These are phyloP conservation scores for Megaceryle maxima DNA, from an alignment of 2,113 vertebrate genomes.

Conservation along the genomic window DNA sequence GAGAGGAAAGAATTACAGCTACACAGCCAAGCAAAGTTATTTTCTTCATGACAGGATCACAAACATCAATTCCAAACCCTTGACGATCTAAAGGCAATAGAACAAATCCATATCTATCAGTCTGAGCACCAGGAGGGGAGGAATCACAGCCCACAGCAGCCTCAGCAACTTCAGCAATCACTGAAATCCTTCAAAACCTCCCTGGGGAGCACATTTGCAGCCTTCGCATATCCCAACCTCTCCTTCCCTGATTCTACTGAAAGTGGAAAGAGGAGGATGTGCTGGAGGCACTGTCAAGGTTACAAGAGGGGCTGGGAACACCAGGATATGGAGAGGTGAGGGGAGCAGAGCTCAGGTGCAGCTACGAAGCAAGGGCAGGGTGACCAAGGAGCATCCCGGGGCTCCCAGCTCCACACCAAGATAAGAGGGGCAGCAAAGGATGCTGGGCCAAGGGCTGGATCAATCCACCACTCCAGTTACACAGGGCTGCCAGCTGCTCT, in stretches of 20 bases:
- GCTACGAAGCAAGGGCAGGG: not conserved
- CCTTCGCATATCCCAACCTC: not conserved
- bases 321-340: accelerated
- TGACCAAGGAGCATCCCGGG: accelerated
- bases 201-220: not conserved
- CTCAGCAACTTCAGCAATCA: not conserved
- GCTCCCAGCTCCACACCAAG: not conserved
- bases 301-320: not conserved
- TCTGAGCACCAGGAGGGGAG: not conserved
- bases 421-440: not conserved
- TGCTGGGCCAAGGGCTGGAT: not conserved
- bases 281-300: not conserved
- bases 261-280: not conserved
- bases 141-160: not conserved
- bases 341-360: not conserved
- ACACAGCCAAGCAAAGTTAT: not conserved
- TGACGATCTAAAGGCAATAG: not conserved
- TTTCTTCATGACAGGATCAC: not conserved
- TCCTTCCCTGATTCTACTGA: not conserved
- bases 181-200: not conserved
- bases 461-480: not conserved
- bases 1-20: not conserved
- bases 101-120: not conserved
- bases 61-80: not conserved
- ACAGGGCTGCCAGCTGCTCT: not conserved